These are phyloP conservation scores for Coreoperca whiteheadi DNA, from an alignment of 2,113 vertebrate species.

Conservation along the genomic window DNA sequence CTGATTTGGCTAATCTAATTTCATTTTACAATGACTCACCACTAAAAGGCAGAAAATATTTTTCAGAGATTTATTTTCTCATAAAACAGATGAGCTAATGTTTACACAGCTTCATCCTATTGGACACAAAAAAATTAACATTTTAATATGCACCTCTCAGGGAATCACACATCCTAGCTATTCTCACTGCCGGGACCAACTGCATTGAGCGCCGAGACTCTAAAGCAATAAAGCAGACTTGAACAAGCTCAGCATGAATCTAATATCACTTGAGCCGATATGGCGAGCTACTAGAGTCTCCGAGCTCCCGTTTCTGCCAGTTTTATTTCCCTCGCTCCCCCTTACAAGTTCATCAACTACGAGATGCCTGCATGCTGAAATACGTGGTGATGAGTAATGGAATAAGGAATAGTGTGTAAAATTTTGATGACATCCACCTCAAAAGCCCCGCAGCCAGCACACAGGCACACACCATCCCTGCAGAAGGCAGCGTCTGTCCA, in stretches of 20 bases:
- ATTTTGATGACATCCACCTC: slow-evolving; percentile 58
- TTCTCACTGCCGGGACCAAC: slow-evolving; percentile 32
- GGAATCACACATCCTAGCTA: slow-evolving; percentile 20
- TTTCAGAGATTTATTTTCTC: neutral
- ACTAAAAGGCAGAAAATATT: neutral
- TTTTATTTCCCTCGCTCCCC: slow-evolving; percentile 72
- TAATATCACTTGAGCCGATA: slow-evolving; percentile 56
- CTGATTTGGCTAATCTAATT: neutral
- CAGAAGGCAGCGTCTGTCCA: slow-evolving; percentile 41
- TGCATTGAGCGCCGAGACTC: slow-evolving; percentile 24
- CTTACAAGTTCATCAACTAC: slow-evolving; percentile 48
- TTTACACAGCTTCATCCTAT: neutral
- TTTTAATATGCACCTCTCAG: slow-evolving; percentile 41
- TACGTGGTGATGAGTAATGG: slow-evolving; percentile 57
- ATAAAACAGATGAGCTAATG: neutral
- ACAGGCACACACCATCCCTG: slow-evolving; percentile 34
- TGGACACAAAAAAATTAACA: slow-evolving; percentile 7
- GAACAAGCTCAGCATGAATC: slow-evolving; percentile 74
- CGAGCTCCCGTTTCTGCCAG: slow-evolving; percentile 27
- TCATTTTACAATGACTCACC: neutral
- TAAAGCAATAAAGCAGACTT: slow-evolving; percentile 70
- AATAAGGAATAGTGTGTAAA: slow-evolving; percentile 60
- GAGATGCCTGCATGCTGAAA: slow-evolving; percentile 33
- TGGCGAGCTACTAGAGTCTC: slow-evolving; percentile 33
- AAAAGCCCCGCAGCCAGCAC: slow-evolving; percentile 40